Evolutionary conservation across 2,797 vertebrate genomes (phyloP).

Genomic region (Poecilia wingei): DNA sequence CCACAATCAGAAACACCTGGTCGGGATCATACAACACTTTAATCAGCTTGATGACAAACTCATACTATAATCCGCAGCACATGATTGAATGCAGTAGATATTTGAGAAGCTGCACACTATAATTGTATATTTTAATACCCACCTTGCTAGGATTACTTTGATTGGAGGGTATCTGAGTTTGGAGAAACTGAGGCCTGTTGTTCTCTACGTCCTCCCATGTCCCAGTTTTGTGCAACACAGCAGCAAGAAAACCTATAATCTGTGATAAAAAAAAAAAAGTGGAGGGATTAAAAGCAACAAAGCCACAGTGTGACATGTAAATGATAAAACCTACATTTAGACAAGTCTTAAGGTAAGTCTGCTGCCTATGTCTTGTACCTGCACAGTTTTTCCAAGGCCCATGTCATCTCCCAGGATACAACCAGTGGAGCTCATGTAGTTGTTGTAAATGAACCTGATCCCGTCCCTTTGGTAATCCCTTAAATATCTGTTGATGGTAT

Average conservation of each 20-base stretch:
- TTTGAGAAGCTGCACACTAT: neutral
- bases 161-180: slow-evolving; percentile 79
- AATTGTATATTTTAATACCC: slow-evolving; percentile 23
- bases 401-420: slow-evolving; percentile 98
- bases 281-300: neutral
- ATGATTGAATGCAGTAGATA: neutral
- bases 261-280: slow-evolving; percentile 48
- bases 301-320: neutral
- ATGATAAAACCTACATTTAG: slow-evolving; percentile 11
- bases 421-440: slow-evolving; percentile 83
- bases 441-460: slow-evolving; percentile 87
- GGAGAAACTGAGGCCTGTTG: slow-evolving; percentile 92
- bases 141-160: slow-evolving; percentile 84
- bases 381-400: slow-evolving; percentile 97
- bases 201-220: slow-evolving; percentile 92
- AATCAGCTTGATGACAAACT: slow-evolving; percentile 19
- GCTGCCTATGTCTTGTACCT: slow-evolving; percentile 79
- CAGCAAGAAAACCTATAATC: slow-evolving; percentile 96
- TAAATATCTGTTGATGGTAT: slow-evolving; percentile 95
- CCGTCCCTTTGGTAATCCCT: slow-evolving; percentile 95
- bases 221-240: slow-evolving; percentile 91
- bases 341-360: neutral
- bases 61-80: neutral
- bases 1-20: slow-evolving; percentile 94
- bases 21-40: slow-evolving; percentile 20